Evolutionary conservation across 2,888 invertebrate species (phyloP), one percentile per base, ranked within the genome.

Genomic region (Hesperia comma): DNA sequence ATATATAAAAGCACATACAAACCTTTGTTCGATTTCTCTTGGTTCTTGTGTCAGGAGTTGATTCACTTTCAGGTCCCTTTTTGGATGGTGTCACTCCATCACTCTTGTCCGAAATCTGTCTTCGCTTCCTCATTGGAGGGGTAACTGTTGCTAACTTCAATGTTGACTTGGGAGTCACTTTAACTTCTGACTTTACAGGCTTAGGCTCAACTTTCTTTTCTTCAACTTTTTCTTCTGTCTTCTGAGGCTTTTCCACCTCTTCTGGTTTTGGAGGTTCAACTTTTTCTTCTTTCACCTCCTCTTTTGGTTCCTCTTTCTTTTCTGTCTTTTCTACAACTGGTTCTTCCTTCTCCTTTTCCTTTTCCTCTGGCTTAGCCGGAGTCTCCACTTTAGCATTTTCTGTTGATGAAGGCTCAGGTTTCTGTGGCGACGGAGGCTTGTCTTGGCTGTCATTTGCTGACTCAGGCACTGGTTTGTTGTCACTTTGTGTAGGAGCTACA

Each of bases 141-240:
- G 94, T 94, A 40, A 93, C 93, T 7, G 94, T 94, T 0, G 94
- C 93, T 77, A 93, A 75, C 75, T 94, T 94, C 75, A 93, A 75
- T 5, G 93, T 93, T 0, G 94, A 90, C 71, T 91, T 93, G 0
- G 93, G 90, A 70, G 85, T 84, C 21, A 79, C 76, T 71, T 90
- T 93, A 5, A 78, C 70, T 72, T 85, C 85, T 19, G 79, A 61
- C 68, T 89, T 91, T 64, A 77, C 74, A 17, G 78, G 76, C 66
- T 86, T 87, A 1, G 70, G 61, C 57, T 87, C 88, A 21, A 74
- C 61, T 71, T 79, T 81, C 51, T 75, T 74, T 51, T 79, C 77
- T 61, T 79, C 79, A n/a, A 70, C 67, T 71, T 78, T 79, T 49
- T 75, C 74, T 53, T 78, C 80, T 33, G 66, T 2, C 61, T 77